Evolutionary conservation across 2,888 invertebrate genomes (phyloP).

Genomic region (Heliconius hortense): DNA sequence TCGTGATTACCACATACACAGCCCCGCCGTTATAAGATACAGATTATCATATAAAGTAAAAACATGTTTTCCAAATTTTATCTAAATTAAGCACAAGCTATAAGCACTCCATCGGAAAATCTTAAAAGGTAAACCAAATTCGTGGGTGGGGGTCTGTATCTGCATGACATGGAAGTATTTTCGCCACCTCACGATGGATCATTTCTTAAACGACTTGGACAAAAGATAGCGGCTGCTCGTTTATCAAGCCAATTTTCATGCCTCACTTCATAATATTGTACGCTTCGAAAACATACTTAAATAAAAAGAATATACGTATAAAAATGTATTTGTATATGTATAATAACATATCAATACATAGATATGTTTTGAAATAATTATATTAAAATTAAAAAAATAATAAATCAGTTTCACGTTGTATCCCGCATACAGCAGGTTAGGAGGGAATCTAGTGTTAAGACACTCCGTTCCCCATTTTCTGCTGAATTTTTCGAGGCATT

Average conservation of each 20-base stretch:
- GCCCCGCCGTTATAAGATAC: no score
- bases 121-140: slow-evolving; percentile 8
- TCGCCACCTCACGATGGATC: slow-evolving; percentile 39
- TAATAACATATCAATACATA: neutral
- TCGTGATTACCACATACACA: no score
- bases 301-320: neutral
- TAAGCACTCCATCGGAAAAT: slow-evolving; percentile 3
- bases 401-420: no score
- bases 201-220: slow-evolving; percentile 43
- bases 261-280: slow-evolving; percentile 39
- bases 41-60: no score
- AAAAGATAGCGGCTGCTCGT: slow-evolving; percentile 42
- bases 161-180: slow-evolving; percentile 40
- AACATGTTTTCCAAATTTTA: neutral
- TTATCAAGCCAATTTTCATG: slow-evolving; percentile 40
- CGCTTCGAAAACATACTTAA: slow-evolving; percentile 33
- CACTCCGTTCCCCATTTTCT: no score
- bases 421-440: no score
- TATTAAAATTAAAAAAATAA: no score
- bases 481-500: no score
- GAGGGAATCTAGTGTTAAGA: no score
- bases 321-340: neutral
- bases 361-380: neutral
- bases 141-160: slow-evolving; percentile 26
- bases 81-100: slow-evolving; percentile 5